Conservation (phyloP, 53 echinoderm and acorn worm genomes). For the Antedon mediterranea region DNA sequence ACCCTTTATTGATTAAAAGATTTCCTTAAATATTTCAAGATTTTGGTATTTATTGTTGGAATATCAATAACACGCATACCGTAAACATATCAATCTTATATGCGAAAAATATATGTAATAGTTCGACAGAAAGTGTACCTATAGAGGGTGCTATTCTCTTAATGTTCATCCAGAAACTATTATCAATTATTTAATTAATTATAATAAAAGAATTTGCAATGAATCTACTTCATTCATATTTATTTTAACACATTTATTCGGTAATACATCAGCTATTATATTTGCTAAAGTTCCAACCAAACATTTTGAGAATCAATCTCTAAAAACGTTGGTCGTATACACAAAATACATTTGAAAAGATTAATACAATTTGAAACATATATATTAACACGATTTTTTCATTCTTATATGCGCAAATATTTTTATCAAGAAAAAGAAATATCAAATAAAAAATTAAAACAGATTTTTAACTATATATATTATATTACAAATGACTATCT, state of each 20-base stretch:
- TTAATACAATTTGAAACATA: background rate
- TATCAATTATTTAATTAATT: too few relatives aligned
- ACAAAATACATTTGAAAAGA: background rate
- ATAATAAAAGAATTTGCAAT: too few relatives aligned
- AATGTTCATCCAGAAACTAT: too few relatives aligned
- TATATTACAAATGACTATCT: background rate
- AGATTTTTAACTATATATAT: background rate
- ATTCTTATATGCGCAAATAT: background rate
- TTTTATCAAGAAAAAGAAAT: background rate
- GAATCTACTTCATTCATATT: background rate
- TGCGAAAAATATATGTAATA: too few relatives aligned
- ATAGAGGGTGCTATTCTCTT: too few relatives aligned
- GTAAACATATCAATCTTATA: too few relatives aligned
- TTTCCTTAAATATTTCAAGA: too few relatives aligned
- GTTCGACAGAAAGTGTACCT: too few relatives aligned
- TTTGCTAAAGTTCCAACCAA: background rate
- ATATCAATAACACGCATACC: too few relatives aligned
- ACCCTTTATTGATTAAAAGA: too few relatives aligned
- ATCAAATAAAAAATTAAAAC: background rate
- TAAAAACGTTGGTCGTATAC: background rate
- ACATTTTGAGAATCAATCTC: background rate
- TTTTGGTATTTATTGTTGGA: too few relatives aligned
- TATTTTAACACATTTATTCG: background rate
- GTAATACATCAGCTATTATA: background rate
- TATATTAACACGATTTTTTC: background rate